phyloP scores from a whole-genome alignment of 1,140 invertebrate genomes.

The Neodiprion fabricii region DNA sequence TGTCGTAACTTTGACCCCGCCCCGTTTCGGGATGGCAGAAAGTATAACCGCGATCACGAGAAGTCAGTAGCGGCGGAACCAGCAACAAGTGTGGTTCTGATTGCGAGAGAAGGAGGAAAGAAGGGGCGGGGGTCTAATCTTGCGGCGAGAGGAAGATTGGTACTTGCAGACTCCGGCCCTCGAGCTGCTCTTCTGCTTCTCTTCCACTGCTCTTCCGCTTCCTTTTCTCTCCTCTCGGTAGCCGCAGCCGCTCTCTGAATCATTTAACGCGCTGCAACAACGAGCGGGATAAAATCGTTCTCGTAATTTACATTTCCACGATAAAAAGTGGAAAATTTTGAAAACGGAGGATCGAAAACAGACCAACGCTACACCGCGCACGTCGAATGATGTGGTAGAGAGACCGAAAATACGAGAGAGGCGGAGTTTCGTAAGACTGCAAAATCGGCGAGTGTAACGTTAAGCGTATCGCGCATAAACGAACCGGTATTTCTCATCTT shows the following conservation, averaged over 20 bases:
- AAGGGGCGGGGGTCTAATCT: not conserved
- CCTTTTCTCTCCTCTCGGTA: constrained; percentile 19
- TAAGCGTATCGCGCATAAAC: too few relatives aligned
- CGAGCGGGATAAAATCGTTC: too few relatives aligned
- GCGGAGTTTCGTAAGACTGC: not conserved
- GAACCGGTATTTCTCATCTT: constrained; percentile 4
- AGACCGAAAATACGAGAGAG: not conserved
- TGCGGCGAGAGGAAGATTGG: not conserved
- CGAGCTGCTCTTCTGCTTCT: not conserved
- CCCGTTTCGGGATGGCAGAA: too few relatives aligned
- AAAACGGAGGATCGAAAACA: too few relatives aligned
- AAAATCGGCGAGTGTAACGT: too few relatives aligned
- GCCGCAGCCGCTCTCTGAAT: constrained; percentile 31
- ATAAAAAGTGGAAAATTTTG: too few relatives aligned
- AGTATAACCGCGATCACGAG: too few relatives aligned
- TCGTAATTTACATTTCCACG: too few relatives aligned
- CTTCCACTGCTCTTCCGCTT: not conserved
- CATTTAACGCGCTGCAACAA: too few relatives aligned
- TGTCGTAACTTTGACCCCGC: too few relatives aligned
- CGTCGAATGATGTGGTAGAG: too few relatives aligned
- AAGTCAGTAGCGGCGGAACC: not conserved
- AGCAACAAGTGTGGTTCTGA: constrained; percentile 4
- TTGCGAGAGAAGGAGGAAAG: not conserved
- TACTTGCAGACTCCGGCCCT: not conserved
- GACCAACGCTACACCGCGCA: too few relatives aligned